phyloP scores from a whole-genome alignment of 2,113 vertebrate genomes.

The Gambusia affinis region DNA sequence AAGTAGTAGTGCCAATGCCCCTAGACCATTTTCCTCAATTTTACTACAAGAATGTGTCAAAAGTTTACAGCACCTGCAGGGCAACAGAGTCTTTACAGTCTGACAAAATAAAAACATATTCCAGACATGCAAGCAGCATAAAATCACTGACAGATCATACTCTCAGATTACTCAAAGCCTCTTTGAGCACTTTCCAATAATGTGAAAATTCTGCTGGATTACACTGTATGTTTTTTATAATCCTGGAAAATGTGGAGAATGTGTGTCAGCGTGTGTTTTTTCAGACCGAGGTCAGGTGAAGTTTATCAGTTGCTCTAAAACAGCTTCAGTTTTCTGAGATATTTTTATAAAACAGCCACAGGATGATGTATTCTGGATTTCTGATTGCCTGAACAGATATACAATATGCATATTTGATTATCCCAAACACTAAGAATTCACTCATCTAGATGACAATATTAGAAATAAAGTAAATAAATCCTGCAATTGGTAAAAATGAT shows the following conservation, averaged over 20 bases:
- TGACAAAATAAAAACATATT: slow-evolving; percentile 50
- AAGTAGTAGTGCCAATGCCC: not conserved
- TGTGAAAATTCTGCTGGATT: slow-evolving; percentile 45
- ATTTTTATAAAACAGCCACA: slow-evolving; percentile 11
- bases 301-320: slow-evolving; percentile 37
- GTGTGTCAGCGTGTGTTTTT: slow-evolving; percentile 39
- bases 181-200: slow-evolving; percentile 46
- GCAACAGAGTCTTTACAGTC: slow-evolving; percentile 15
- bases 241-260: slow-evolving; percentile 45
- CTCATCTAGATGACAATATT: not conserved
- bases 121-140: slow-evolving; percentile 16
- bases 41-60: not conserved
- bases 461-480: not conserved
- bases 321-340: slow-evolving; percentile 24
- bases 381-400: not conserved
- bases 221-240: slow-evolving; percentile 39
- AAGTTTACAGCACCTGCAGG: not conserved
- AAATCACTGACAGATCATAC: slow-evolving; percentile 26
- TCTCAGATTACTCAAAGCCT: slow-evolving; percentile 44
- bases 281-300: slow-evolving; percentile 38
- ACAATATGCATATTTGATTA: not conserved
- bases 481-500: not conserved
- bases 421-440: not conserved
- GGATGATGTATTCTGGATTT: not conserved
- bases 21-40: not conserved